Base-by-base conservation (phyloP, 2,888 invertebrate species). In the Teleogryllus oceanicus region DNA sequence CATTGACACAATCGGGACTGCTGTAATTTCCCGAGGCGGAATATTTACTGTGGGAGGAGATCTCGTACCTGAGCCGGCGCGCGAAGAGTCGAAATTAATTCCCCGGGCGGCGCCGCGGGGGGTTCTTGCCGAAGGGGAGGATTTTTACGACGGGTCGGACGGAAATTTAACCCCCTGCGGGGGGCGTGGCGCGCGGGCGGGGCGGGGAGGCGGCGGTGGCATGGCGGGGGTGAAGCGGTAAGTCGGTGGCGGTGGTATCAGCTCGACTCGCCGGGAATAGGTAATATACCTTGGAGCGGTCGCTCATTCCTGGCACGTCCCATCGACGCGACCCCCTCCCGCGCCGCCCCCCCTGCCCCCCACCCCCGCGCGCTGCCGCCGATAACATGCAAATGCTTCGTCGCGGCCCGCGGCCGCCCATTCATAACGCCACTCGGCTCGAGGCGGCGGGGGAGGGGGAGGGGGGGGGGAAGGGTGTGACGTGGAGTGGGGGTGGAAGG, bases 191-290 rank as follows among this genome's bases (percentile, higher is more conserved):
- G 62, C 62, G n/a, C 12, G n/a, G 62, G 11, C 8, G 13, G 62
- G n/a, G 62, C 1, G 10, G 62, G 62, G n/a, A 62, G 16, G 62
- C 5, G 62, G 62, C 18, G 62, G 62, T 62, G 62, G 18, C 5
- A 5, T 62, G 62, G 62, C 62, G 13, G 62, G 62, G 62, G 62
- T 16, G n/a, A n/a, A 62, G 62, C 62, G 62, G 37, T 62, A 62
- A 62, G 62, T 62, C n/a, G 62, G 62, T n/a, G 62, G 62, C 62
- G n/a, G 62, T 16, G 62, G 62, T 62, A 62, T 62, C 62, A 62
- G 62, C n/a, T 5, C 62, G 62, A 62, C 62, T 18, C 62, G 62
- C 62, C 62, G 62, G 62, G 62, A 62, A 62, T 62, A 62, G 62
- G 62, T 62, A 62, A 62, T 62, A 62, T 62, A 62, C 62, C 62